Evolutionary conservation across 2,888 invertebrate species (phyloP), one percentile per base, ranked within the genome.

Genomic region (Sinodicranocentrus sp.): DNA sequence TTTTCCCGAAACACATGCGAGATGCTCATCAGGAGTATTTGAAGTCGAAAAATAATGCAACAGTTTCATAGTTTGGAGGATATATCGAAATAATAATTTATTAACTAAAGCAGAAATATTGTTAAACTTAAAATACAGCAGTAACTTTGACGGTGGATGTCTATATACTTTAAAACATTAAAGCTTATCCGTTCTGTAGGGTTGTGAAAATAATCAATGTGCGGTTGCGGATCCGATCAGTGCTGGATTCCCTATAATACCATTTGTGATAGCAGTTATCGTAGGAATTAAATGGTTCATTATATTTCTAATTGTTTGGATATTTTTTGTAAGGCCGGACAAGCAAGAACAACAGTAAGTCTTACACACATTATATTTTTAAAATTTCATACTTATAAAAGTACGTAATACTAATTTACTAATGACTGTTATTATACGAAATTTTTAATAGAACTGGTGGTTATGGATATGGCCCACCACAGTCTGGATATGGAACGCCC

Each of bases 211-310:
- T 28, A 72, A 82, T 48, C 33, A 52, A 13, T 85, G 86, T 52
- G 21, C 54, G 19, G 61, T 70, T 10, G 48, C 78, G 26, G 52
- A 43, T 52, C 75, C 80, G 23, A 57, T 63, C 21, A 19, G 70
- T 17, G 75, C 87, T 44, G 84, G 86, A 65, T 86, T 88, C 48
- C 88, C 88, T 33, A 70, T 86, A 17, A 77, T 87, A 52, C 86
- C 86, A 39, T 26, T 88, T n/a, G 26, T 84, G 10, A 84, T 86
- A 70, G 85, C 88, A 8, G 23, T 86, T 23, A 67, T 65, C 13
- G 68, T 79, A 43, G 88, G 86, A 25, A 63, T 88, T 33, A 70
- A 78, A 57, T 87, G 87, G 88, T 87, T 87, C 48, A 84, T 84
- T 68, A 67, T 87, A 10, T 87, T 87, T 68, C 75, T 88, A 59